Evolutionary conservation across 2,797 vertebrate genomes (phyloP), one percentile per base, ranked within the genome.

Genomic region (Oryzias dopingdopingensis): DNA sequence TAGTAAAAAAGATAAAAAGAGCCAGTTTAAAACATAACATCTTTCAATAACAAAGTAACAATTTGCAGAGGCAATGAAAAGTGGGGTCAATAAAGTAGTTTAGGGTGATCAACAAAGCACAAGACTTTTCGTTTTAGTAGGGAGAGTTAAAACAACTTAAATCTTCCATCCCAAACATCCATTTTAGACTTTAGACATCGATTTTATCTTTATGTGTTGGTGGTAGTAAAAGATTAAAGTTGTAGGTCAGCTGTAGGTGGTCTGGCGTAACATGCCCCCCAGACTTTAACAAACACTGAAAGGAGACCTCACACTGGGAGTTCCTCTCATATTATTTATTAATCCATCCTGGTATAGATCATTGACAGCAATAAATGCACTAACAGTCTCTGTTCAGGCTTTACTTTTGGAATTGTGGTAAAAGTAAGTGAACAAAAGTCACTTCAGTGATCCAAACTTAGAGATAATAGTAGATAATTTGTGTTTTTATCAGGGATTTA

Each of bases 191-290:
- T n/a, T 52, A 59, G 67, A 70, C 42, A 44, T 64, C 67, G 68
- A 72, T 83, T 73, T 56, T 86, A 90, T 89, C 80, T 90, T 85
- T 83, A 83, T 75, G 72, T 71, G 74, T 68, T 59, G 26, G 74
- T 46, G 49, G 69, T 65, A 61, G 77, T 86, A 84, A 86, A 88
- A 87, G 70, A 87, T 87, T 77, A 79, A 85, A 85, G 81, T 67
- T 65, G 65, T 18, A 55, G 79, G 80, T 82, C 78, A 79, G 59
- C 29, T 65, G 56, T 74, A 59, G 83, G 77, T 80, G 82, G 81
- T 86, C 83, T 43, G 56, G n/a, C 60, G 59, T 70, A 56, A 72
- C 47, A 61, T 70, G 73, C 81, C 68, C 56, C 73, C 81, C 80
- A 75, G 65, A 72, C 57, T 37, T 29, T 59, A 4, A 60, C 42